Evolutionary conservation across 2,888 invertebrate species (phyloP), one percentile per base, ranked within the genome.

Genomic region (Spatulosminthurus flaviceps): DNA sequence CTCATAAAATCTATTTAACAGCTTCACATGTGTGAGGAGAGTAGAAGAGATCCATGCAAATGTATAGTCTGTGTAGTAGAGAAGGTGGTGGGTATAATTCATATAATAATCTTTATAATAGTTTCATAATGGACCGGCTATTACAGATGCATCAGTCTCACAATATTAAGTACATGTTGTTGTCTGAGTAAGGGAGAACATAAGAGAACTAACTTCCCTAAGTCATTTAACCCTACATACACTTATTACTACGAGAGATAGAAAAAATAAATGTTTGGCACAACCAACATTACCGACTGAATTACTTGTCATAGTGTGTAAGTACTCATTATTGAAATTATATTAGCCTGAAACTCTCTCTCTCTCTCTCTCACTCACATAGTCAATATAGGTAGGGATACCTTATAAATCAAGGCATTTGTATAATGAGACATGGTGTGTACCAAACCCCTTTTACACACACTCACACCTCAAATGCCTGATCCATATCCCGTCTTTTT

Each of bases 261-360:
- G 9, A 51, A 13, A 41, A 2, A 51, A 13, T n/a, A 19, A 51
- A 51, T 51, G 51, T 51, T 51, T 51, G 51, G 51, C 51, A 51
- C 51, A 51, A 19, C 51, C 7, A 16, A n/a, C 2, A 19, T 51
- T 19, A 19, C 51, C 19, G 51, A 13, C 51, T 51, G 51, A 51
- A 51, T 51, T 51, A 51, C 51, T 51, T 51, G 51, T 51, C 51
- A 51, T 51, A 51, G 51, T 51, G 51, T 51, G 51, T 51, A 51
- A 51, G 51, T 51, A 51, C 51, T 51, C 51, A 51, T 51, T 51
- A 51, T 51, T n/a, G 19, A 51, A 51, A 51, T 51, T 51, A 51
- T 51, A 51, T 51, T 51, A 51, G n/a, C n/a, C 51, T 4, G 34
- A 34, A 9, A 11, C 19, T 51, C 5, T 19, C 1, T 51, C 41